Percentiles rank a stretch among this genome's conserved stretches.
Conservation (phyloP, 1,140 invertebrate genomes). For the Goniozus legneri region DNA sequence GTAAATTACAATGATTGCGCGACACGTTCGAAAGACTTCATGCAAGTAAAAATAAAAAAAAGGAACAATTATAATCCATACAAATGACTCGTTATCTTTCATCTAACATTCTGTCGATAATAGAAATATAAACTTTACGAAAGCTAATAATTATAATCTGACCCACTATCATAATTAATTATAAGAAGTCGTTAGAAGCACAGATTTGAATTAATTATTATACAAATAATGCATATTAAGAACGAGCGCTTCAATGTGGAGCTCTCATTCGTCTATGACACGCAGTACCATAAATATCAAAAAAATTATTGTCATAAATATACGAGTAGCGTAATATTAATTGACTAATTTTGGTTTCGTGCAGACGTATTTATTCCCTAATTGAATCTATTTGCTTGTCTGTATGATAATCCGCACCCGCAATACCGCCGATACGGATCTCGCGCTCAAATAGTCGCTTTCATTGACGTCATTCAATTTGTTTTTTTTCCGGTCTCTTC, state of each 20-base stretch:
- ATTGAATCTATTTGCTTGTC: conserved; percentile 17
- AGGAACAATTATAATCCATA: too few relatives aligned
- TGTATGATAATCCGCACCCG: too few relatives aligned
- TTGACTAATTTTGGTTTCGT: conserved; percentile 48
- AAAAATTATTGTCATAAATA: conserved; percentile 39
- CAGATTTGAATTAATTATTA: neutral
- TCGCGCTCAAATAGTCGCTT: neutral
- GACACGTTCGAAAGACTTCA: too few relatives aligned
- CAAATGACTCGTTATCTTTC: too few relatives aligned
- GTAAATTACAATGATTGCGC: too few relatives aligned
- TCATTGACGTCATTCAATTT: neutral
- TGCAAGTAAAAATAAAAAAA: too few relatives aligned
- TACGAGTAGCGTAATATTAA: conserved; percentile 29
- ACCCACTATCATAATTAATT: neutral
- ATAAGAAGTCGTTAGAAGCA: neutral
- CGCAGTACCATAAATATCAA: conserved; percentile 30
- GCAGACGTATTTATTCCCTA: conserved; percentile 23
- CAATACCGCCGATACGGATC: neutral
- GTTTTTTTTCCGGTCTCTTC: conserved; percentile 17
- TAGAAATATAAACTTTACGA: too few relatives aligned
- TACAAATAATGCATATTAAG: too few relatives aligned
- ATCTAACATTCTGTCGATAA: too few relatives aligned
- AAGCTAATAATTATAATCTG: neutral
- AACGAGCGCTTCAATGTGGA: too few relatives aligned
- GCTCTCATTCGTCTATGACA: neutral